A percentile compares a stretch with the other conserved stretches of the same genome.
Evolutionary conservation across 2,113 vertebrate genomes (phyloP).

Genomic region (Vimba vimba): DNA sequence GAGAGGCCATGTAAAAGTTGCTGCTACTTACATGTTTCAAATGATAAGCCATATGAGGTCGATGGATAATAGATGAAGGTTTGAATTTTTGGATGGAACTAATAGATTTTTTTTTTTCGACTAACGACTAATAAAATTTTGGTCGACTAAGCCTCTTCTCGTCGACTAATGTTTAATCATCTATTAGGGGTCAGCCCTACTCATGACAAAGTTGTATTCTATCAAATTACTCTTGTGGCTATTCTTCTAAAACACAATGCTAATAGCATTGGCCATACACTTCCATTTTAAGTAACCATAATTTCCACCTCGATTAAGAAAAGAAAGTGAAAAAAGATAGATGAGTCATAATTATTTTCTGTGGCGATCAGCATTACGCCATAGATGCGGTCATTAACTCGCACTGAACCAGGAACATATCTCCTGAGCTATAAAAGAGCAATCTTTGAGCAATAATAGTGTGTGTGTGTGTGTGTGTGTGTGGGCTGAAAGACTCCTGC

Average conservation of each 20-base stretch:
- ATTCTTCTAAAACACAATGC: background rate
- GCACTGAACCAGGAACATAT: background rate
- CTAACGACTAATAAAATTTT: no score
- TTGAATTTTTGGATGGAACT: no score
- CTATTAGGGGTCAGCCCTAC: no score
- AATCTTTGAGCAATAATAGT: background rate
- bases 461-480: background rate
- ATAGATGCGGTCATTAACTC: background rate
- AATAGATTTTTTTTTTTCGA: no score
- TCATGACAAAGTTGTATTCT: no score
- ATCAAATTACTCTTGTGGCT: background rate
- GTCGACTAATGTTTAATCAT: no score
- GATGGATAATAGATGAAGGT: no score
- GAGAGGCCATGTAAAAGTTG: no score
- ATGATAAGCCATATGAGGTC: no score
- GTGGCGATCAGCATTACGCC: background rate
- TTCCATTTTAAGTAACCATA: background rate
- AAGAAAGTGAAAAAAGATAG: background rate
- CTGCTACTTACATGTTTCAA: no score
- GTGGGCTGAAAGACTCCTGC: constrained; percentile 16
- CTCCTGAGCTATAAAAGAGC: constrained; percentile 15
- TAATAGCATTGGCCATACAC: background rate
- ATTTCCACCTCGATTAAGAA: background rate
- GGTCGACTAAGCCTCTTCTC: no score
- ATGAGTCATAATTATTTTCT: background rate